These are phyloP conservation scores for Hirtodrosophila cameraria DNA, from an alignment of 2,888 invertebrate genomes.

Conservation along the genomic window DNA sequence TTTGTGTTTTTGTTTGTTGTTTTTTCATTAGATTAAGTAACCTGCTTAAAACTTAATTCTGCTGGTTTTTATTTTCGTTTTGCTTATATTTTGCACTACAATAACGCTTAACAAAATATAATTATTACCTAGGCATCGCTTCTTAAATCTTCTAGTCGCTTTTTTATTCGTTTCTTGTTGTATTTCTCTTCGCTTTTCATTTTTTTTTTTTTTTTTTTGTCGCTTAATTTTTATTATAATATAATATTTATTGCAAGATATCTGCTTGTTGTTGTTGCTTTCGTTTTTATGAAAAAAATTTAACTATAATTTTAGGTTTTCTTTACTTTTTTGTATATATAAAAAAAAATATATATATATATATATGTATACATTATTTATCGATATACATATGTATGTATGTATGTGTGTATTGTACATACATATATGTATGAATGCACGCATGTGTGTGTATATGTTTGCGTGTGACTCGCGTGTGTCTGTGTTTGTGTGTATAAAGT, in stretches of 20 bases:
- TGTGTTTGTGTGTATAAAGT: conserved; percentile 16
- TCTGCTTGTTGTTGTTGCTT: conserved; percentile 32
- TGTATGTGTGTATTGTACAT: too few relatives aligned
- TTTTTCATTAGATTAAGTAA: conserved; percentile 27
- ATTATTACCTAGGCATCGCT: conserved; percentile 68
- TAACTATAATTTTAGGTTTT: conserved; percentile 64
- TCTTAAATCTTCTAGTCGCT: conserved; percentile 44
- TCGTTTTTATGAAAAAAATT: conserved; percentile 71
- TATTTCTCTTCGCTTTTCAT: conserved; percentile 20
- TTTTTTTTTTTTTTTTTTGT: conserved; percentile 24
- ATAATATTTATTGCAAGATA: conserved; percentile 52
- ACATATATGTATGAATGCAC: conserved; percentile 13
- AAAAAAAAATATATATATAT: conserved; percentile 63
- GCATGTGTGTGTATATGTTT: conserved; percentile 5
- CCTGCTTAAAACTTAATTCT: conserved; percentile 69
- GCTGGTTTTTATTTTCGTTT: conserved; percentile 39
- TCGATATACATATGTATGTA: conserved; percentile 8
- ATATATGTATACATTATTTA: conserved; percentile 34
- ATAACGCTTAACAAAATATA: conserved; percentile 81
- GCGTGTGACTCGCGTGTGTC: conserved; percentile 3
- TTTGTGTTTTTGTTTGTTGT: conserved; percentile 17
- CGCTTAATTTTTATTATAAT: conserved; percentile 8
- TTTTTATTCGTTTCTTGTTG: conserved; percentile 46
- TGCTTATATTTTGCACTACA: conserved; percentile 61
- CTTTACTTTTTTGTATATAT: conserved; percentile 56